phyloP scores from a whole-genome alignment of 2,888 invertebrate species.

The Plutella xylostella region DNA sequence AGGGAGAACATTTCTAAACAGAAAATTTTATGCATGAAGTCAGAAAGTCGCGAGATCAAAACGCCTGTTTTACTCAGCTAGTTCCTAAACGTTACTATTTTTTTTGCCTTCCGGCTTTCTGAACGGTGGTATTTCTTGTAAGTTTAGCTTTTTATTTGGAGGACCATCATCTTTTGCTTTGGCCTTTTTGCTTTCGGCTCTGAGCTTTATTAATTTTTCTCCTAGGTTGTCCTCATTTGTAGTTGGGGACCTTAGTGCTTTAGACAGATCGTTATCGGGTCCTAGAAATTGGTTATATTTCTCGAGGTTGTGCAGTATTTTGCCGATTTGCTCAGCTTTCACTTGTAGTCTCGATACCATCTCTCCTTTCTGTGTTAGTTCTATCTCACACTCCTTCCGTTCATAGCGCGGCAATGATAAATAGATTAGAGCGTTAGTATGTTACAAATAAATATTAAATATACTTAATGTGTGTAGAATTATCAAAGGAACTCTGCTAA shows the following conservation, averaged over 20 bases:
- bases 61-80: slow-evolving; percentile 3
- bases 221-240: slow-evolving; percentile 46
- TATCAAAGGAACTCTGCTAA: no score
- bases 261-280: slow-evolving; percentile 66
- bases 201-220: slow-evolving; percentile 49
- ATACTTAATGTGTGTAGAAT: neutral
- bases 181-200: slow-evolving; percentile 52
- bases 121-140: slow-evolving; percentile 68
- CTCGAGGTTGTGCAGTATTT: slow-evolving; percentile 91
- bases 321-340: slow-evolving; percentile 95
- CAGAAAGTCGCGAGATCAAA: neutral
- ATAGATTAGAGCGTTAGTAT: slow-evolving; percentile 57
- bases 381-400: slow-evolving; percentile 92
- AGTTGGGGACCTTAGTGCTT: slow-evolving; percentile 61
- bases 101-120: slow-evolving; percentile 31
- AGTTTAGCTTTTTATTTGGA: slow-evolving; percentile 62
- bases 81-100: slow-evolving; percentile 6
- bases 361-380: slow-evolving; percentile 96
- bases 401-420: slow-evolving; percentile 55
- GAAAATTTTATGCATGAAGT: no score
- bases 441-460: slow-evolving; percentile 1
- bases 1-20: no score
- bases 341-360: slow-evolving; percentile 94
- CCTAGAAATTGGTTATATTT: slow-evolving; percentile 83
- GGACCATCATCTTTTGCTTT: slow-evolving; percentile 68